Evolutionary conservation across 2,113 vertebrate species (phyloP).

Genomic region (Corynorhinus townsendii): DNA sequence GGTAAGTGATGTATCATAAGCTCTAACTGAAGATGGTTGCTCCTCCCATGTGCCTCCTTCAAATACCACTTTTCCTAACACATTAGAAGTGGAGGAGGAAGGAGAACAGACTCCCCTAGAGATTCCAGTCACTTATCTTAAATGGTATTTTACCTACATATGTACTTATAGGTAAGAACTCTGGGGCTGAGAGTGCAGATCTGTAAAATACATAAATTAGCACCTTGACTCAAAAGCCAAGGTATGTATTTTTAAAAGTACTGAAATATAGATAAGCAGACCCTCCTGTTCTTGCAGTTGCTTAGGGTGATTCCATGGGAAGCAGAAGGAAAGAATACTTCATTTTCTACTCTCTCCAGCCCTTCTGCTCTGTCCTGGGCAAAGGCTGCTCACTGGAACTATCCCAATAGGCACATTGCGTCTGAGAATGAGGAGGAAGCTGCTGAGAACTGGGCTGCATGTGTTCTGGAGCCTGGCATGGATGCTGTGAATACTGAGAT

Average conservation of each 20-base stretch:
- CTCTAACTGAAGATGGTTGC: neutral
- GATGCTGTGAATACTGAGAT: neutral
- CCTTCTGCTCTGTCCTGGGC: neutral
- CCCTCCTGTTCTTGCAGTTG: neutral
- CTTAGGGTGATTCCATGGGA: neutral
- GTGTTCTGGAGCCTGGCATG: neutral
- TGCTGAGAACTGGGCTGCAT: neutral
- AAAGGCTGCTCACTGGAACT: neutral
- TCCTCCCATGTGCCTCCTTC: neutral
- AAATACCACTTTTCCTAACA: neutral
- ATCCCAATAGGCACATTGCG: neutral
- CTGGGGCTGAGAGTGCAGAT: neutral
- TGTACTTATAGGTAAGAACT: neutral
- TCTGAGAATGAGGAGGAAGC: neutral
- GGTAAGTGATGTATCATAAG: neutral
- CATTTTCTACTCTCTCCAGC: neutral
- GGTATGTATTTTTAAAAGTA: neutral
- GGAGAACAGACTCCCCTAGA: neutral
- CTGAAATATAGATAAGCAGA: neutral
- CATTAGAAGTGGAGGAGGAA: neutral
- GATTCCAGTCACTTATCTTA: neutral
- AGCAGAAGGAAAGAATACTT: neutral
- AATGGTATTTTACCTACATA: neutral
- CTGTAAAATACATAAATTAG: constrained; percentile 7
- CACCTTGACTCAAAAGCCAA: neutral